phyloP scores from a whole-genome alignment of 2,113 vertebrate genomes.

The Carassius auratus region DNA sequence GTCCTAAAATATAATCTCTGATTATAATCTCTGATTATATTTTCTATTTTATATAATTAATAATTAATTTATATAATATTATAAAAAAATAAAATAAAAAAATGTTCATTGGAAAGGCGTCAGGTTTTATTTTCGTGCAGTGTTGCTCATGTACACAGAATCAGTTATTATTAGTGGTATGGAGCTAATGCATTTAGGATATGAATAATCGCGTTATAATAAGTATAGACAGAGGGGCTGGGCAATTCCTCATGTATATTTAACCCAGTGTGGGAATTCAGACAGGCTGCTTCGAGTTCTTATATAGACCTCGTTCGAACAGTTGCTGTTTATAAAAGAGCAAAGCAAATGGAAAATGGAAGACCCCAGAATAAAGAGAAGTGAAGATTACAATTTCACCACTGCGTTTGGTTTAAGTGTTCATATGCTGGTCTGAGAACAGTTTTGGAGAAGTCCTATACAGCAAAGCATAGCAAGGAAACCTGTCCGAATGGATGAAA shows the following conservation, averaged over 20 bases:
- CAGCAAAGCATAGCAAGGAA: no score
- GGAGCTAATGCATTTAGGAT: constrained; percentile 43
- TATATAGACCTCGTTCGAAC: background rate
- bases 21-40: no score
- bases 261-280: constrained; percentile 41
- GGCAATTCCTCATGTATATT: constrained; percentile 39
- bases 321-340: constrained; percentile 35
- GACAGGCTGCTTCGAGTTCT: constrained; percentile 9
- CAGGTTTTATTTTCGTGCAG: background rate
- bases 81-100: no score
- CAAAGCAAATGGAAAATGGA: background rate
- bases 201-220: constrained; percentile 63
- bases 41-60: no score
- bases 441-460: no score
- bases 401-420: background rate
- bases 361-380: background rate
- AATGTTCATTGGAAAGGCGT: background rate
- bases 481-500: no score
- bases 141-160: constrained; percentile 42
- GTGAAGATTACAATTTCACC: background rate
- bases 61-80: no score
- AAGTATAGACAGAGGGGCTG: constrained; percentile 48
- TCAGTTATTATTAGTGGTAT: constrained; percentile 63
- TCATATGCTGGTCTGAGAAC: no score
- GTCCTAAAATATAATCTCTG: no score